Base-by-base conservation (phyloP, 2,797 vertebrate species). In the Enteromius radiatus region DNA sequence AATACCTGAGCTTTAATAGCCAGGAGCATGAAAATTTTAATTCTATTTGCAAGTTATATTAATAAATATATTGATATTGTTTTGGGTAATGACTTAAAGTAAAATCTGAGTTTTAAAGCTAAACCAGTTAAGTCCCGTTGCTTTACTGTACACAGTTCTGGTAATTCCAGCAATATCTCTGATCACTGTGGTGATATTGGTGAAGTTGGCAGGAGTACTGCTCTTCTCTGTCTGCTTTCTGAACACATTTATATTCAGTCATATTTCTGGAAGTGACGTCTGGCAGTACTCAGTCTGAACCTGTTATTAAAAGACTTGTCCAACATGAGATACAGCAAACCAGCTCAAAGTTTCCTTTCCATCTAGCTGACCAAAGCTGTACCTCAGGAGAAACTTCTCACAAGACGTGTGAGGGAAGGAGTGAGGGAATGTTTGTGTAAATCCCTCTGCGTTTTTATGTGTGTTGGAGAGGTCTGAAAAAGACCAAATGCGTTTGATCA, bases 251-350 rank as follows among this genome's bases (percentile, higher is more conserved):
- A 49, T 65, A 78, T 61, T 65, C 17, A 33, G 28, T 74, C 45
- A n/a, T 63, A 49, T 49, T 36, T 65, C 33, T 65, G 19, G 8
- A 67, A 17, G 41, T 21, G 41, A 38, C 15, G 45, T 45, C 63
- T 28, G 65, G 28, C 52, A 69, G 77, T 19, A 61, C 28, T 78
- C 61, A 23, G 17, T 49, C 28, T 52, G 43, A 61, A 1, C 4
- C 45, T 65, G 47, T 76, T 76, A 68, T 75, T 47, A 68, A 82
- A 65, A 76, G 71, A 76, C 61, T 65, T 74, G 47, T 65, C 59
- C 33, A 56, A 56, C 52, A 64, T 43, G 28, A 76, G 54, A 75
- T 49, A 38, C 45, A 59, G 65, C 45, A 49, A 54, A 11, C 26
- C 33, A 21, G 59, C 21, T 33, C 76, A 67, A 65, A 23, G 61